These are phyloP conservation scores for Gila orcuttii DNA, from an alignment of 2,113 vertebrate species.

Conservation along the genomic window DNA sequence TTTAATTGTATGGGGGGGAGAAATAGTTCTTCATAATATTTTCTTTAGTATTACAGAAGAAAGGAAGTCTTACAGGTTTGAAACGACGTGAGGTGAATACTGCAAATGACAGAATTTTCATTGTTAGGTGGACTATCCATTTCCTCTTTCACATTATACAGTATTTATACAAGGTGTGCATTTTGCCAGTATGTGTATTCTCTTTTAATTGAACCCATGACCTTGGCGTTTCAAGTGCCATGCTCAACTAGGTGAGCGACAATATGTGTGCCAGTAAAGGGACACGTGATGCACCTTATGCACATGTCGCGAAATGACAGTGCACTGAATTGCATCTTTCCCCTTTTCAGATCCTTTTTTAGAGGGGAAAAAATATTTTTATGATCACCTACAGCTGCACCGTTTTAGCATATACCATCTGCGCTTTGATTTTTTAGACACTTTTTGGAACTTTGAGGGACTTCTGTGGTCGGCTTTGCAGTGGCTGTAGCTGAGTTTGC, in stretches of 20 bases:
- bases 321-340: background rate
- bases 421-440: conserved; percentile 25
- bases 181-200: background rate
- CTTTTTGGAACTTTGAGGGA: conserved; percentile 39
- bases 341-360: background rate
- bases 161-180: background rate
- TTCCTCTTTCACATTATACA: no score
- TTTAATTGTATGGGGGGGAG: background rate
- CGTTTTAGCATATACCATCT: conserved; percentile 5
- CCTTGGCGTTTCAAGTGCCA: background rate
- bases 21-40: background rate
- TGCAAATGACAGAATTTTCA: background rate
- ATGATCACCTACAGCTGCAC: conserved; percentile 8
- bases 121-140: background rate
- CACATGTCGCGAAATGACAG: background rate
- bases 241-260: no score
- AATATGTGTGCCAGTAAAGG: background rate
- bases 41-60: background rate
- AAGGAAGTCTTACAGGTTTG: background rate
- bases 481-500: conserved; percentile 33
- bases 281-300: background rate
- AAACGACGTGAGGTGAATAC: background rate
- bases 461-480: conserved; percentile 29
- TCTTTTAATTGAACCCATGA: background rate
- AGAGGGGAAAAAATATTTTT: no score